Percentiles rank a stretch among this genome's conserved stretches.
Evolutionary conservation across 2,888 invertebrate genomes (phyloP).

Genomic region (Macrostomum cliftonense): DNA sequence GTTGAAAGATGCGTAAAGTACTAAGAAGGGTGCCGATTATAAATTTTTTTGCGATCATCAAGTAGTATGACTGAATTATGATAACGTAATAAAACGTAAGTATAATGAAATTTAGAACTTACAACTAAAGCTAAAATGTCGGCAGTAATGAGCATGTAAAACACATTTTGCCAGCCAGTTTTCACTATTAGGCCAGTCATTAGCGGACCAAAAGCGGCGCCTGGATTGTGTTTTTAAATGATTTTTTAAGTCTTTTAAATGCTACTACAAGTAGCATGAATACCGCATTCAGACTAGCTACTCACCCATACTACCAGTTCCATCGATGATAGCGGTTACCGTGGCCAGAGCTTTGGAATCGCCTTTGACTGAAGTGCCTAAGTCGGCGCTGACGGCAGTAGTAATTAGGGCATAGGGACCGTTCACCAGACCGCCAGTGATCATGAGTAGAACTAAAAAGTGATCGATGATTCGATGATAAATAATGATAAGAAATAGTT

Average conservation of each 20-base stretch:
- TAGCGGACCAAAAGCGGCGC: slow-evolving; percentile 77
- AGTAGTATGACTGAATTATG: no score
- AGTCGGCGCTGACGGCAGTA: slow-evolving; percentile 79
- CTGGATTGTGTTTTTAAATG: slow-evolving; percentile 34
- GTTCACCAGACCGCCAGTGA: slow-evolving; percentile 67
- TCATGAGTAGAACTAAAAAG: slow-evolving; percentile 44
- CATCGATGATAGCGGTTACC: slow-evolving; percentile 91
- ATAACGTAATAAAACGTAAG: no score
- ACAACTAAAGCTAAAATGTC: slow-evolving; percentile 53
- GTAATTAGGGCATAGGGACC: slow-evolving; percentile 89
- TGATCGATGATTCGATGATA: no score
- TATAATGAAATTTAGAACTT: no score
- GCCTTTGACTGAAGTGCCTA: slow-evolving; percentile 58
- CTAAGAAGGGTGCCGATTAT: no score
- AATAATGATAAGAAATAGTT: no score
- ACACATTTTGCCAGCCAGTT: slow-evolving; percentile 58
- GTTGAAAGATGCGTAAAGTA: no score
- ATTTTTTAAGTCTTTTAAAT: no score
- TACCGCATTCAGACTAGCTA: no score
- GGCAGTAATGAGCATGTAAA: slow-evolving; percentile 68
- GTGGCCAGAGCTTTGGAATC: slow-evolving; percentile 76
- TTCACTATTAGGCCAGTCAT: slow-evolving; percentile 56
- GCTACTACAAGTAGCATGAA: no score
- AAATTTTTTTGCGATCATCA: no score
- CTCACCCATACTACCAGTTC: slow-evolving; percentile 65